phyloP scores from a whole-genome alignment of 23 tunicate genomes.

The Pegea sp. region DNA sequence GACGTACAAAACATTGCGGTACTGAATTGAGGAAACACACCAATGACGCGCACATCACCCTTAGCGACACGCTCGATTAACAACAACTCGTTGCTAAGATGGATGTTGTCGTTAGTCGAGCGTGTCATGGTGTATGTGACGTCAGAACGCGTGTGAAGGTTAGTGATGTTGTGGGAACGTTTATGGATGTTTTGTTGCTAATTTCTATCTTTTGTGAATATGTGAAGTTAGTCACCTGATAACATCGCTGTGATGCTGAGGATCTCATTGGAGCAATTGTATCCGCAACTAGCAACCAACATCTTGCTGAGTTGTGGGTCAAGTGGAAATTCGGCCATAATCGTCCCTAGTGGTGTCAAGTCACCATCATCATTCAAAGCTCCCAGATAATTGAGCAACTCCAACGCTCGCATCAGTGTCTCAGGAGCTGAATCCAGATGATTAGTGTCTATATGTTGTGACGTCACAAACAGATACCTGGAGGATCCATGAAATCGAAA shows the following conservation, averaged over 20 bases:
- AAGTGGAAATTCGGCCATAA: slow-evolving; percentile 99
- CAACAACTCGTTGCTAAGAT: neutral
- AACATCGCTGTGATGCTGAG: slow-evolving; percentile 92
- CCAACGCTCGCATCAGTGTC: slow-evolving; percentile 84
- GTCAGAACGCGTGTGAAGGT: neutral
- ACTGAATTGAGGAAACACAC: slow-evolving; percentile 14
- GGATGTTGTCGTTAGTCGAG: neutral
- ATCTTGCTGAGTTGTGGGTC: slow-evolving; percentile 96
- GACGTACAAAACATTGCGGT: slow-evolving; percentile 95
- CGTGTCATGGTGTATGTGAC: neutral
- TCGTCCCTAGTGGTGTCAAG: slow-evolving; percentile 82
- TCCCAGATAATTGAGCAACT: slow-evolving; percentile 79
- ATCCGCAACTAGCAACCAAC: slow-evolving; percentile 94
- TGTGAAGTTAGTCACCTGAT: slow-evolving; percentile 14
- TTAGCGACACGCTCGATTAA: neutral
- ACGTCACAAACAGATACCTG: slow-evolving; percentile 15
- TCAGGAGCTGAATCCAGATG: slow-evolving; percentile 45
- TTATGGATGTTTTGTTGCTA: neutral
- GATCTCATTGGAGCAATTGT: slow-evolving; percentile 97
- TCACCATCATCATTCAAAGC: slow-evolving; percentile 98
- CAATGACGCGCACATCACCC: neutral
- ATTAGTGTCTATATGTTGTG: neutral
- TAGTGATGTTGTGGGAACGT: neutral
- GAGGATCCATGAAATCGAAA: slow-evolving; percentile 97
- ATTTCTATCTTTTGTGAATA: neutral